Conservation (phyloP, 2,888 invertebrate genomes). For the Drosophila mercatorum region DNA sequence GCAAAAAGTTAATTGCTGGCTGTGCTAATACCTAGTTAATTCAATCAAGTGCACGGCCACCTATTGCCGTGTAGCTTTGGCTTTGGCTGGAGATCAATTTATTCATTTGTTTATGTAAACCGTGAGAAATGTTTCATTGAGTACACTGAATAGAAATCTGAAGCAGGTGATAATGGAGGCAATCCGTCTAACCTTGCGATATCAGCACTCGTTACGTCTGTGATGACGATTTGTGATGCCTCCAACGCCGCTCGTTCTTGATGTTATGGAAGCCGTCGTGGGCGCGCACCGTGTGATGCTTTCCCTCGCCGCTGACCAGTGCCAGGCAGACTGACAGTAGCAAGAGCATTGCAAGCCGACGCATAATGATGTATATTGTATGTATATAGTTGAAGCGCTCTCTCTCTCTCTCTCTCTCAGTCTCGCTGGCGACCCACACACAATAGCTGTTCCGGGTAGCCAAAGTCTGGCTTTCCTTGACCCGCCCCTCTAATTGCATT, state of each 20-base stretch:
- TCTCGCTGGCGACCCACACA: no score
- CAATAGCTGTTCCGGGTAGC: background rate
- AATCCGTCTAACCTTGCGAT: constrained; percentile 9
- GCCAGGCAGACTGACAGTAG: background rate
- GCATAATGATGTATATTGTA: background rate
- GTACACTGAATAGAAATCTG: background rate
- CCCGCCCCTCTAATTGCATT: constrained; percentile 35
- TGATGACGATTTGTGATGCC: background rate
- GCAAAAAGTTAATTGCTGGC: background rate
- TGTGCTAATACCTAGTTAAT: no score
- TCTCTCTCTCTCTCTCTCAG: no score
- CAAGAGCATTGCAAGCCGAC: background rate
- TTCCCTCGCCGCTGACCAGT: background rate
- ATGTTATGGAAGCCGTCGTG: constrained; percentile 50
- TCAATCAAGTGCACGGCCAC: background rate
- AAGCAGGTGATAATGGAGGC: constrained; percentile 18
- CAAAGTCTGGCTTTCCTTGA: background rate
- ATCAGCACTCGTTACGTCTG: constrained; percentile 2
- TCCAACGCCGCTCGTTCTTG: constrained; percentile 25
- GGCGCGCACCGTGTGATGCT: constrained; percentile 8
- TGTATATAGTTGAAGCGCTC: background rate
- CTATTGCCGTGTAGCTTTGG: background rate
- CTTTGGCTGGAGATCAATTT: background rate
- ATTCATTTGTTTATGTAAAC: background rate
- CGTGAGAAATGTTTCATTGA: constrained; percentile 7